phyloP scores from a whole-genome alignment of 2,888 invertebrate genomes.

The Hypena proboscidalis region DNA sequence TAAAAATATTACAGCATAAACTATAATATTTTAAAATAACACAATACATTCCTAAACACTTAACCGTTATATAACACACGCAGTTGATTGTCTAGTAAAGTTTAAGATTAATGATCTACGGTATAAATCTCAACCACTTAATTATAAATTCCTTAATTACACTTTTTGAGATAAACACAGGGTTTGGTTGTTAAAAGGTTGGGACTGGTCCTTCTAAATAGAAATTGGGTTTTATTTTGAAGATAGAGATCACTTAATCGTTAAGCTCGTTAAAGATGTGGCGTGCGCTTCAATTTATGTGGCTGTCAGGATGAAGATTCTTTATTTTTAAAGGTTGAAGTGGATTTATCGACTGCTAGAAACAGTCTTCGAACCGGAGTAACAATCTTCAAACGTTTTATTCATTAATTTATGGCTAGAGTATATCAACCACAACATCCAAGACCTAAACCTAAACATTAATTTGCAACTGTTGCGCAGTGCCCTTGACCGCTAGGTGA shows the following conservation, averaged over 20 bases:
- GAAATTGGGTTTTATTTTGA: constrained; percentile 21
- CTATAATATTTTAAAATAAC: constrained; percentile 5
- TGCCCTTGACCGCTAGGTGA: too few relatives aligned
- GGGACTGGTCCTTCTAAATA: constrained; percentile 17
- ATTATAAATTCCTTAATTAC: constrained; percentile 51
- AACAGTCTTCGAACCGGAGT: too few relatives aligned
- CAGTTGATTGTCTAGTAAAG: constrained; percentile 27
- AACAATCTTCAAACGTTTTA: too few relatives aligned
- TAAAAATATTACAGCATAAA: neutral
- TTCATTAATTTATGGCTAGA: too few relatives aligned
- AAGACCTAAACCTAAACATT: too few relatives aligned
- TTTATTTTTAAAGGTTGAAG: constrained; percentile 13
- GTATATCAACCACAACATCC: too few relatives aligned
- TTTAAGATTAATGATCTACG: constrained; percentile 40
- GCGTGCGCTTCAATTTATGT: constrained; percentile 15
- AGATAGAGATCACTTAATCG: constrained; percentile 26
- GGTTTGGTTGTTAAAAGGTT: constrained; percentile 43
- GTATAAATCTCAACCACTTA: constrained; percentile 44
- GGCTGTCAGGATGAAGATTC: constrained; percentile 4
- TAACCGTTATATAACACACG: constrained; percentile 4
- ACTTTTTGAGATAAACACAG: constrained; percentile 46
- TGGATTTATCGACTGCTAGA: too few relatives aligned
- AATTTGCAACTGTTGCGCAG: too few relatives aligned
- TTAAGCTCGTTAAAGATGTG: constrained; percentile 23
- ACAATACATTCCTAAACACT: constrained; percentile 7